Percentiles rank a stretch among this genome's conserved stretches.
Conservation (phyloP, 2,797 vertebrate genomes). For the Cryptoblepharus egeriae region DNA sequence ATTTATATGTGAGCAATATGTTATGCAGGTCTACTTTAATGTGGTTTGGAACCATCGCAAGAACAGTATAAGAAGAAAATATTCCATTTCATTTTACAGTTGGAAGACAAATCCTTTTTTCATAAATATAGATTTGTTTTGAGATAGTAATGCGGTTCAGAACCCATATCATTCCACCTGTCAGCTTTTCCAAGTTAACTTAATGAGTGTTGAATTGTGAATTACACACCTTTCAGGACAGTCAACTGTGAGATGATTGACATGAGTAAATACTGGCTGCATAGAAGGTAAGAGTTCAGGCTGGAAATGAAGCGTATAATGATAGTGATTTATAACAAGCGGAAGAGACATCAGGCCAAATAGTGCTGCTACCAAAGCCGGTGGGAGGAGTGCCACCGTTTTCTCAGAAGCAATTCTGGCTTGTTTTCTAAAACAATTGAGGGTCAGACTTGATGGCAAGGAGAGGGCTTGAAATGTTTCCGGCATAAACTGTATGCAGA, state of each 20-base stretch:
- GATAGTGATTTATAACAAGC: conserved; percentile 66
- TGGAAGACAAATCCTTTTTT: conserved; percentile 37
- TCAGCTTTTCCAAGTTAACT: neutral
- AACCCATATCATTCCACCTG: conserved; percentile 28
- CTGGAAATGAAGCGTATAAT: conserved; percentile 67
- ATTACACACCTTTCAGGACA: conserved; percentile 50
- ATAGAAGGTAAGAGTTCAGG: conserved; percentile 41
- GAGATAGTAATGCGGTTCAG: conserved; percentile 35
- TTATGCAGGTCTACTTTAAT: neutral
- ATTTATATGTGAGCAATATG: neutral
- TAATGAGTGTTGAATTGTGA: conserved; percentile 46
- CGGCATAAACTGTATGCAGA: neutral
- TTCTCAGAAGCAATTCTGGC: neutral
- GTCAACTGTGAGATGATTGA: conserved; percentile 40
- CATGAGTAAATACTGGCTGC: conserved; percentile 37
- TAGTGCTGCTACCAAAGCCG: neutral
- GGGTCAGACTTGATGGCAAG: neutral
- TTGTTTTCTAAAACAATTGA: neutral
- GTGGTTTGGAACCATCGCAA: neutral
- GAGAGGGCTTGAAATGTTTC: neutral
- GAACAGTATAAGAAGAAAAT: conserved; percentile 22
- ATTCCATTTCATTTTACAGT: neutral
- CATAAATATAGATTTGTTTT: conserved; percentile 24
- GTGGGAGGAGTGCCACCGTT: neutral
- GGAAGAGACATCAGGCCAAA: conserved; percentile 60